Base-by-base conservation (phyloP, 1,140 invertebrate species). In the Glossosoma conforme region DNA sequence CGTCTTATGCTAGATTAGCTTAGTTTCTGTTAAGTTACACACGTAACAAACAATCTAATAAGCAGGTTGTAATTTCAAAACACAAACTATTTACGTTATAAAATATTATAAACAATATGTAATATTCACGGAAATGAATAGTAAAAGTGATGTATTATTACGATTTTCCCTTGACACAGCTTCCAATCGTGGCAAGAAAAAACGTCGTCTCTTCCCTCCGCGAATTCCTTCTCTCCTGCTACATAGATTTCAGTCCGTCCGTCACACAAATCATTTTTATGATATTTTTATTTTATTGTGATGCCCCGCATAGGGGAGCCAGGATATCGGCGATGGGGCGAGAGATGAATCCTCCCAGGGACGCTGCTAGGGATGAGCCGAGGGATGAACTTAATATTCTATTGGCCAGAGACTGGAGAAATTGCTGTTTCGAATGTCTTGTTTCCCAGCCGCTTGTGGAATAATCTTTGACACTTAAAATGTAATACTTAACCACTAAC, bases 191-290 rank as follows among this genome's bases (percentile, higher is more conserved):
- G 3, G 32, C 15, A 3, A 11, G 15, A 33, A 33, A 33, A 33
- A 33, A 33, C 32, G 11, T 33, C n/a, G 15, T 33, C n/a, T n/a
- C 3, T 33, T 47, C 47, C 47, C 40, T 21, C 11, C 36, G 40
- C 20, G 40, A 17, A 42, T 49, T 21, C 25, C 28, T 32, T 22
- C 30, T 28, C 36, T 17, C 25, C 19, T 24, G 21, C 38, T 18
- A n/a, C n/a, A n/a, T n/a, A n/a, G n/a, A n/a, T 32, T 47, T 49
- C 45, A 51, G 43, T 45, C 56, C 56, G 51, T 58, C 54, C 56
- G 56, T 58, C 56, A 58, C 56, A 58, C 56, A 58, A 58, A 58
- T 58, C 56, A 58, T 54, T 58, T 58, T 58, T 58, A 58, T 58
- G 56, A 51, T 52, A 46, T 58, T 58, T 54, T 58, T 58, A 58